A percentile compares a stretch with the other conserved stretches of the same genome.
Evolutionary conservation across 1,140 invertebrate species (phyloP).

Genomic region (Drosophila biarmipes): DNA sequence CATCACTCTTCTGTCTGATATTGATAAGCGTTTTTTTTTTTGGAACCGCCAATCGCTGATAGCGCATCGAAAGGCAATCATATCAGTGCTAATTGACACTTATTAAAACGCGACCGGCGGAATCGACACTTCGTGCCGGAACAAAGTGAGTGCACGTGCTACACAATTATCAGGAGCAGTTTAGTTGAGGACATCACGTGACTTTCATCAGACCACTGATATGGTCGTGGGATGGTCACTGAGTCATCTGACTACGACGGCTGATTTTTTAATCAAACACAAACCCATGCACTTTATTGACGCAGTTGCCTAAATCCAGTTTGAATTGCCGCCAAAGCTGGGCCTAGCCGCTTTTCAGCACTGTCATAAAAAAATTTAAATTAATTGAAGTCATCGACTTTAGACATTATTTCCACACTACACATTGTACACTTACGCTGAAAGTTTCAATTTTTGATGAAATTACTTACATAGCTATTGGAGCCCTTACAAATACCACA

Average conservation of each 20-base stretch:
- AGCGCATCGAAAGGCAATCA: conserved; percentile 40
- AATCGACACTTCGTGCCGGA: conserved; percentile 51
- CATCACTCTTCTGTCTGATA: conserved; percentile 44
- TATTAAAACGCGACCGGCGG: conserved; percentile 57
- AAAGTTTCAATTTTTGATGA: no score
- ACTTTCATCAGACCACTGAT: conserved; percentile 5
- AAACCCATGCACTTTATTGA: conserved; percentile 4
- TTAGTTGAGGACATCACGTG: conserved; percentile 42
- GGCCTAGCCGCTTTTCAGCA: not conserved
- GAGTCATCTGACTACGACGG: not conserved
- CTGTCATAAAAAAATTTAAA: not conserved
- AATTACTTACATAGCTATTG: no score
- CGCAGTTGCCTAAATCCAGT: not conserved
- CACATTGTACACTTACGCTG: not conserved
- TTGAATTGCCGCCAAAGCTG: conserved; percentile 9
- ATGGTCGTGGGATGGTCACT: not conserved
- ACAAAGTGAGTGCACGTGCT: conserved; percentile 55
- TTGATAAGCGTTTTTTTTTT: conserved; percentile 52
- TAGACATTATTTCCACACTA: no score
- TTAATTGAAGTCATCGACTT: no score
- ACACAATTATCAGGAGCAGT: conserved; percentile 46
- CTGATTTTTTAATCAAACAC: not conserved
- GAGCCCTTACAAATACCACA: no score
- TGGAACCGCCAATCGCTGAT: conserved; percentile 26
- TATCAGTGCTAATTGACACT: conserved; percentile 74